Conservation (phyloP, 2,888 invertebrate genomes). For the Drosophila setosimentum region DNA sequence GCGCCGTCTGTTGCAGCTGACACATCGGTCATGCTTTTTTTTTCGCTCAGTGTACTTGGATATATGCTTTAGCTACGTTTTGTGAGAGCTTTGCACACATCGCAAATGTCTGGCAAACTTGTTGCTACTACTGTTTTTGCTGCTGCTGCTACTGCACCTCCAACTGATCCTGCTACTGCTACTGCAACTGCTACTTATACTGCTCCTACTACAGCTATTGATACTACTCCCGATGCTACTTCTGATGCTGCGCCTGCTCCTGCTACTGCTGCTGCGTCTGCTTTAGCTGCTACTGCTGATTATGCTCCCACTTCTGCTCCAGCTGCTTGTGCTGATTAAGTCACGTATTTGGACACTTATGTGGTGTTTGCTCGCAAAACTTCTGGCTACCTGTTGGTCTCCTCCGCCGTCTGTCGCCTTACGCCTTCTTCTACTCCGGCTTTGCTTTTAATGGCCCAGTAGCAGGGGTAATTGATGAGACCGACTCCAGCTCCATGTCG, state of each 20-base stretch:
- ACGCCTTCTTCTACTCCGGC: conserved; percentile 21
- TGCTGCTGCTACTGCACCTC: not conserved
- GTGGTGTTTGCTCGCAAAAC: conserved; percentile 19
- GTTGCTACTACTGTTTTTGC: not conserved
- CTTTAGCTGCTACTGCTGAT: not conserved
- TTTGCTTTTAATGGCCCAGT: conserved; percentile 48
- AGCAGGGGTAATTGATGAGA: conserved; percentile 63
- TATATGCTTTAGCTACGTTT: conserved; percentile 43
- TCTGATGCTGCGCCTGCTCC: not conserved
- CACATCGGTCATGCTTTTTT: conserved; percentile 77
- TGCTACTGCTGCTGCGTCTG: not conserved
- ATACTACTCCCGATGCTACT: not conserved
- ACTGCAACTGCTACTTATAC: not conserved
- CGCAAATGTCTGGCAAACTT: conserved; percentile 17
- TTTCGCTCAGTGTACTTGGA: conserved; percentile 22
- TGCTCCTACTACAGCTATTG: not conserved
- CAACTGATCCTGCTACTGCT: not conserved
- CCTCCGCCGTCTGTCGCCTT: conserved; percentile 12
- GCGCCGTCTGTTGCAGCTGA: conserved; percentile 61
- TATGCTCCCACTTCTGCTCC: conserved; percentile 13
- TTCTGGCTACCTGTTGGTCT: conserved; percentile 59
- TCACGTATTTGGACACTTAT: conserved; percentile 70
- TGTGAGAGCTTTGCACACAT: conserved; percentile 33
- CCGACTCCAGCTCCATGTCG: conserved; percentile 35
- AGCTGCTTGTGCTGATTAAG: conserved; percentile 58